Conservation (phyloP, 2,888 invertebrate genomes). For the Formica aserva region DNA sequence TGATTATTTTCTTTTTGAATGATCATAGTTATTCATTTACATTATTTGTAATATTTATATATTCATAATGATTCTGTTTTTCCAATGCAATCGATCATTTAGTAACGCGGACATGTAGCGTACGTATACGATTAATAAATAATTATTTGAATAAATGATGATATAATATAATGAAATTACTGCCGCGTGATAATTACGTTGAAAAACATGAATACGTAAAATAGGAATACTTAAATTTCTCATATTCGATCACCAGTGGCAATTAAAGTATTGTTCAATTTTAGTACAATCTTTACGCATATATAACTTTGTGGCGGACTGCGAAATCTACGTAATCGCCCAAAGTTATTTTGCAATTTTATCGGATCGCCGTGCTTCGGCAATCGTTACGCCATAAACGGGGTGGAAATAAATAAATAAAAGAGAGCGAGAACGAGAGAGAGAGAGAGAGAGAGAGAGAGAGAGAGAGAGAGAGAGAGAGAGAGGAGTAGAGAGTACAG, state of each 20-base stretch:
- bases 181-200: conserved; percentile 3
- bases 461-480: neutral
- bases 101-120: neutral
- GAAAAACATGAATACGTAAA: neutral
- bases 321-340: conserved; percentile 48
- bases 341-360: conserved; percentile 72
- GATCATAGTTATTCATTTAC: conserved; percentile 8
- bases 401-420: conserved; percentile 52
- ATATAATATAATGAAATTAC: conserved; percentile 10
- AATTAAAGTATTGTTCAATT: conserved; percentile 32
- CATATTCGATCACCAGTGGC: neutral
- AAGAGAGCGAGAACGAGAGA: conserved; percentile 6
- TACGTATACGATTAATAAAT: neutral
- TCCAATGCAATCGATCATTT: conserved; percentile 6
- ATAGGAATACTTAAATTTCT: conserved; percentile 33
- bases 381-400: conserved; percentile 67
- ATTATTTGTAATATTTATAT: conserved; percentile 18
- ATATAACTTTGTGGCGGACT: conserved; percentile 15
- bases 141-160: conserved; percentile 28
- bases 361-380: conserved; percentile 59
- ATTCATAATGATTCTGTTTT: conserved; percentile 1
- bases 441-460: neutral
- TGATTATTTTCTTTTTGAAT: conserved; percentile 11
- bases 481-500: neutral
- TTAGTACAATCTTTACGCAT: conserved; percentile 33